phyloP scores from a whole-genome alignment of 1,140 invertebrate species.

The Aradophagus sp. region DNA sequence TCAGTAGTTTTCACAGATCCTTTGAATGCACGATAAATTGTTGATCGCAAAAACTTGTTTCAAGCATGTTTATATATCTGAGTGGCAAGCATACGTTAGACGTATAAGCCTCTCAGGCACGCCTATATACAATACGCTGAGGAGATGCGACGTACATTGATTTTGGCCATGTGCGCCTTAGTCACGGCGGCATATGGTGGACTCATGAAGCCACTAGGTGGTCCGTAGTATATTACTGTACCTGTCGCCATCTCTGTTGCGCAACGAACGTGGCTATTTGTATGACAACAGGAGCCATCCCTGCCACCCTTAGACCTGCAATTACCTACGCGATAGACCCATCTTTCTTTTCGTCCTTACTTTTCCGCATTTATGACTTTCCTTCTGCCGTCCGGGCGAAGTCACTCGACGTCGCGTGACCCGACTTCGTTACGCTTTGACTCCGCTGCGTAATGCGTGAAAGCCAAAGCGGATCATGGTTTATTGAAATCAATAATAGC shows the following conservation, averaged over 20 bases:
- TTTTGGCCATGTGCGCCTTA: constrained; percentile 72
- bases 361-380: constrained; percentile 14
- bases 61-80: constrained; percentile 13
- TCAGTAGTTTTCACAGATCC: too few relatives aligned
- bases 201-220: constrained; percentile 74
- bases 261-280: constrained; percentile 65
- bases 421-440: too few relatives aligned
- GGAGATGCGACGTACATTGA: constrained; percentile 55
- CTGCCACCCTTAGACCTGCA: constrained; percentile 21
- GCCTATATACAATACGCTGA: constrained; percentile 25
- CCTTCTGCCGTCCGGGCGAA: too few relatives aligned
- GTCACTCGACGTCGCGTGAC: too few relatives aligned
- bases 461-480: too few relatives aligned
- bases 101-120: constrained; percentile 16
- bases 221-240: constrained; percentile 72
- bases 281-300: constrained; percentile 64
- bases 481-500: too few relatives aligned
- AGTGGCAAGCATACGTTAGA: constrained; percentile 33
- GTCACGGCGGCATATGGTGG: constrained; percentile 73
- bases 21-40: too few relatives aligned
- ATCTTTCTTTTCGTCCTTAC: constrained; percentile 14
- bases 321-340: constrained; percentile 10
- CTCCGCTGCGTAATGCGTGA: too few relatives aligned
- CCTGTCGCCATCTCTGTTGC: constrained; percentile 69
- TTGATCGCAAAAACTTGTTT: too few relatives aligned